Conservation (phyloP, 2,113 vertebrate genomes). For the Patagioenas fasciata region DNA sequence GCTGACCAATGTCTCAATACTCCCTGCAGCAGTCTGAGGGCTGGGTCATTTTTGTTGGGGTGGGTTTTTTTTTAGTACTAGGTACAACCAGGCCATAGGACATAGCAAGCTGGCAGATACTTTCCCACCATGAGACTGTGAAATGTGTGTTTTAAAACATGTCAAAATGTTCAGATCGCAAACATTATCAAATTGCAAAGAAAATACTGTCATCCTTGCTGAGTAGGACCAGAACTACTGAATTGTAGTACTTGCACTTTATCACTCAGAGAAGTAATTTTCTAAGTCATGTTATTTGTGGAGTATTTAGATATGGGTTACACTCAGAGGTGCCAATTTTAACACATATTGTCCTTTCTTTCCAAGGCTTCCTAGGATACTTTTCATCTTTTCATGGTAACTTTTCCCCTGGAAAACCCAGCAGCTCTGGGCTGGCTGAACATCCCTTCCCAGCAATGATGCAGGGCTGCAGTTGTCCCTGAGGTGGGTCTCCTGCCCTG, state of each 20-base stretch:
- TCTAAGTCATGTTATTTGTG: not conserved
- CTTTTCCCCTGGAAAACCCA: not conserved
- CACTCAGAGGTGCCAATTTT: not conserved
- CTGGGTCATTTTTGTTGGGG: not conserved
- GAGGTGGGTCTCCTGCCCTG: not conserved
- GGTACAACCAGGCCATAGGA: not conserved
- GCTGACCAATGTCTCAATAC: not conserved
- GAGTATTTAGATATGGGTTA: not conserved
- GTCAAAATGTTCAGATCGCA: not conserved
- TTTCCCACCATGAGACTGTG: not conserved
- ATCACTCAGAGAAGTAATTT: not conserved
- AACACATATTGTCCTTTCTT: not conserved
- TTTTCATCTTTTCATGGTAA: not conserved
- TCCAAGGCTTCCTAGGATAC: not conserved
- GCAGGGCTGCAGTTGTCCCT: fast-evolving
- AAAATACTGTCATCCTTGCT: not conserved
- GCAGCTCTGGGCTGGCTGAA: not conserved
- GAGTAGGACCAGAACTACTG: not conserved
- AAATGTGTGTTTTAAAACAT: not conserved
- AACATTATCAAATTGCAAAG: not conserved
- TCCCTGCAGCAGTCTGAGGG: not conserved
- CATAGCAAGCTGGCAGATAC: not conserved
- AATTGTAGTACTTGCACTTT: not conserved
- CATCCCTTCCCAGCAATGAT: not conserved
- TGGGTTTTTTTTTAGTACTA: not conserved